These are phyloP conservation scores for Ciconia boyciana DNA, from an alignment of 2,113 vertebrate species.

Conservation along the genomic window DNA sequence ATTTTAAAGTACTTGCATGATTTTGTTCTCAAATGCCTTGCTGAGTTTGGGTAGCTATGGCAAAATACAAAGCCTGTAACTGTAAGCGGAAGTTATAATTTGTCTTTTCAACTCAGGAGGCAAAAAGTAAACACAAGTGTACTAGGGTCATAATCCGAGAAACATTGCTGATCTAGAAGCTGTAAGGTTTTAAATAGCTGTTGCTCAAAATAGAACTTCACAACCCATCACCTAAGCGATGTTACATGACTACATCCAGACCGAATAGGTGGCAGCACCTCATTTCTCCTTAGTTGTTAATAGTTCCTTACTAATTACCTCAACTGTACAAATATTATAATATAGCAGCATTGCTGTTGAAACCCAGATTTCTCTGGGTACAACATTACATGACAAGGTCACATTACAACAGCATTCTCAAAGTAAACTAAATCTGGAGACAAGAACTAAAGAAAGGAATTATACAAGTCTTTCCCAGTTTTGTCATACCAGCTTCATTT, in stretches of 20 bases:
- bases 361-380: neutral
- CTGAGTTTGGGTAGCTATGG: neutral
- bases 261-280: neutral
- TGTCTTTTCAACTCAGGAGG: neutral
- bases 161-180: neutral
- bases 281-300: neutral
- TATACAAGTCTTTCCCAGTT: neutral
- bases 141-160: neutral
- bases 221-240: neutral
- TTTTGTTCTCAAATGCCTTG: neutral
- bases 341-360: neutral
- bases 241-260: neutral
- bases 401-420: neutral
- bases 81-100: neutral
- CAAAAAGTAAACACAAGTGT: neutral
- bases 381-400: neutral
- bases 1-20: neutral
- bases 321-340: neutral
- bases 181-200: constrained; percentile 43
- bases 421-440: neutral
- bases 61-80: neutral
- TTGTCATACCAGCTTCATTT: neutral
- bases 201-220: constrained; percentile 57
- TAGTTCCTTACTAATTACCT: neutral
- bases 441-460: neutral